phyloP scores from a whole-genome alignment of 2,113 vertebrate genomes.

The Ailuropoda melanoleuca region DNA sequence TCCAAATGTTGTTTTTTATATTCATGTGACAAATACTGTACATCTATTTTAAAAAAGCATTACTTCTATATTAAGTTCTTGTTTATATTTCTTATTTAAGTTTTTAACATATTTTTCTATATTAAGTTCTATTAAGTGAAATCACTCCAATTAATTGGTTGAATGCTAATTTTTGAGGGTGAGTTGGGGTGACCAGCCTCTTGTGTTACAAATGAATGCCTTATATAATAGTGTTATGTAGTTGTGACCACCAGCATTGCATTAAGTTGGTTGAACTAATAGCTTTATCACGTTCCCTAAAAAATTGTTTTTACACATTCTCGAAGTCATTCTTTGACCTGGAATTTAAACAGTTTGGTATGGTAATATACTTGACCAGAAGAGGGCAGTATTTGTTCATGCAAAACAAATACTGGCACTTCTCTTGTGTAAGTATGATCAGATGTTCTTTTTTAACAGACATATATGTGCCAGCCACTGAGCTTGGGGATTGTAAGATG shows the following conservation, averaged over 20 bases:
- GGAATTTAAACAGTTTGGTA: background rate
- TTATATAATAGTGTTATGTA: background rate
- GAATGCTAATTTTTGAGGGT: conserved; percentile 30
- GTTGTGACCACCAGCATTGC: background rate
- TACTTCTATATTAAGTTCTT: conserved; percentile 7
- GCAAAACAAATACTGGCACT: background rate
- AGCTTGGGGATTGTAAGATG: background rate
- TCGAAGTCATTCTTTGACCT: background rate
- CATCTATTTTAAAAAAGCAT: conserved; percentile 20
- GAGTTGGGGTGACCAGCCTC: background rate
- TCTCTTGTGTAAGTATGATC: background rate
- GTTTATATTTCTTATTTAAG: background rate
- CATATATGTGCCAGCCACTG: background rate
- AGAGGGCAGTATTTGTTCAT: conserved; percentile 82
- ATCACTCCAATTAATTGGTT: background rate
- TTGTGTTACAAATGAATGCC: background rate
- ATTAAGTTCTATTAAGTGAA: background rate
- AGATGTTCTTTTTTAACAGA: conserved; percentile 23
- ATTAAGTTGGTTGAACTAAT: background rate
- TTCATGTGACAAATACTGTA: background rate
- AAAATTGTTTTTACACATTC: background rate
- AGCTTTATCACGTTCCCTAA: conserved; percentile 5
- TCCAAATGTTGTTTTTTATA: background rate
- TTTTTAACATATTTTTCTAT: background rate
- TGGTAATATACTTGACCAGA: conserved; percentile 60